phyloP scores from a whole-genome alignment of 1,140 invertebrate genomes.

The Coboldia fuscipes region DNA sequence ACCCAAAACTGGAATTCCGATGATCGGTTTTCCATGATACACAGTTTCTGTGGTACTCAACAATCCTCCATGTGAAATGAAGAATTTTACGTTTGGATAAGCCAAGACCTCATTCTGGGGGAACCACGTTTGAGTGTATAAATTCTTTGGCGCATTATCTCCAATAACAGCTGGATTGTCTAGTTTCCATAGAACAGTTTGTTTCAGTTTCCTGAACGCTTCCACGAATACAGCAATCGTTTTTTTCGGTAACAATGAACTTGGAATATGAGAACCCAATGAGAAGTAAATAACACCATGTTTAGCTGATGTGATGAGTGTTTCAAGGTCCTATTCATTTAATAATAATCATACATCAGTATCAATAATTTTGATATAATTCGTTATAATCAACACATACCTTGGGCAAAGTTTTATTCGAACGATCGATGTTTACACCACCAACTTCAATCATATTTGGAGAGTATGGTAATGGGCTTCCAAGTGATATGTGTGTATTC shows the following conservation, averaged over 20 bases:
- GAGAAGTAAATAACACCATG: constrained; percentile 35
- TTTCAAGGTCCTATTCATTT: no score
- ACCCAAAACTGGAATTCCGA: constrained; percentile 28
- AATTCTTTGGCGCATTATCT: constrained; percentile 34
- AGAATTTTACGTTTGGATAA: constrained; percentile 27
- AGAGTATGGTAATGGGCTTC: not conserved
- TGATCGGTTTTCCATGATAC: constrained; percentile 26
- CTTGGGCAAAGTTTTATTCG: constrained; percentile 20
- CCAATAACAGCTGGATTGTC: constrained; percentile 24
- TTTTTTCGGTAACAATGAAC: constrained; percentile 23
- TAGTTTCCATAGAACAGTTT: constrained; percentile 33
- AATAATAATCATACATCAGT: no score
- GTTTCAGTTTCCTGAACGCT: constrained; percentile 24
- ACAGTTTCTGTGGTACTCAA: constrained; percentile 28
- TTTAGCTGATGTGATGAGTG: no score
- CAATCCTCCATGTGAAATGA: constrained; percentile 33
- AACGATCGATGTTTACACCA: constrained; percentile 15
- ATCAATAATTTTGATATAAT: no score
- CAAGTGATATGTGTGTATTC: not conserved
- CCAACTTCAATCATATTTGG: constrained; percentile 1
- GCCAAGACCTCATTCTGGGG: constrained; percentile 34
- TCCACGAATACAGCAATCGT: constrained; percentile 24
- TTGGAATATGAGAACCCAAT: constrained; percentile 33
- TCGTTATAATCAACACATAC: no score
- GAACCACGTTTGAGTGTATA: constrained; percentile 38